phyloP scores from a whole-genome alignment of 1,140 invertebrate species.

The Harlomillsia oculata region DNA sequence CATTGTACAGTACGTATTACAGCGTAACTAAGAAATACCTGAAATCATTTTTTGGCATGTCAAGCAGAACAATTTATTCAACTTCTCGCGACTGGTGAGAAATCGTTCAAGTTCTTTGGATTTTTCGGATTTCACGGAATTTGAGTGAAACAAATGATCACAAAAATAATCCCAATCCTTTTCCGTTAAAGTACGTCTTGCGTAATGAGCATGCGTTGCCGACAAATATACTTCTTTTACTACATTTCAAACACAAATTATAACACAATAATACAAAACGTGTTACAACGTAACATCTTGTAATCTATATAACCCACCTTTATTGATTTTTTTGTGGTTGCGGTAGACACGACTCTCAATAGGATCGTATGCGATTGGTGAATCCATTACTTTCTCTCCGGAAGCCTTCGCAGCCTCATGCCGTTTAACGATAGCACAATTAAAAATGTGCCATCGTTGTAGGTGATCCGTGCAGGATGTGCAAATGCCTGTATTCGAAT shows the following conservation, averaged over 20 bases:
- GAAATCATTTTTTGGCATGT: slow-evolving; percentile 23
- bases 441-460: slow-evolving; percentile 29
- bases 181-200: slow-evolving; percentile 24
- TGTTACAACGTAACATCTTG: not conserved
- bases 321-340: slow-evolving; percentile 24
- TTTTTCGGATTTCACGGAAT: slow-evolving; percentile 25
- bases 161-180: slow-evolving; percentile 33
- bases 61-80: slow-evolving; percentile 22
- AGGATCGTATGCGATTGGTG: slow-evolving; percentile 12
- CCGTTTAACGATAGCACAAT: slow-evolving; percentile 14
- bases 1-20: not conserved
- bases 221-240: slow-evolving; percentile 25
- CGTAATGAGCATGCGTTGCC: slow-evolving; percentile 25
- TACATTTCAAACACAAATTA: slow-evolving; percentile 1
- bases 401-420: slow-evolving; percentile 6
- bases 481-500: slow-evolving; percentile 11
- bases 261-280: not conserved
- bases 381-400: slow-evolving; percentile 4
- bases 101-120: slow-evolving; percentile 24
- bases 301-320: not conserved
- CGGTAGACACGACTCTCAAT: slow-evolving; percentile 18
- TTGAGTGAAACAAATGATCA: slow-evolving; percentile 31
- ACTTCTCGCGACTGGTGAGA: slow-evolving; percentile 18
- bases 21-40: not conserved
- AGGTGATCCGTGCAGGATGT: slow-evolving; percentile 20